These are phyloP conservation scores for Megalops atlanticus DNA, from an alignment of 2,113 vertebrate genomes.

Conservation along the genomic window DNA sequence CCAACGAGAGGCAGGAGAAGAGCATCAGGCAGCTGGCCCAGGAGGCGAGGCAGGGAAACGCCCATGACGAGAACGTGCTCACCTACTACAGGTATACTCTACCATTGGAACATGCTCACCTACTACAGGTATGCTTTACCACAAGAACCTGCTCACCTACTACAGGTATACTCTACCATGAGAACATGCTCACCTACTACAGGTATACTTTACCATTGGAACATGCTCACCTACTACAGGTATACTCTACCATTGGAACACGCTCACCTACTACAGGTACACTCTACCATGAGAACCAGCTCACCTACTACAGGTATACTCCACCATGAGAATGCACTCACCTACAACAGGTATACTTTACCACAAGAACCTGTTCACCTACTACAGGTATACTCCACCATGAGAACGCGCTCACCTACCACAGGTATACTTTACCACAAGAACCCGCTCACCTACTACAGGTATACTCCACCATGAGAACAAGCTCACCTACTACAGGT, in stretches of 20 bases:
- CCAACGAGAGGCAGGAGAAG: slow-evolving; percentile 86
- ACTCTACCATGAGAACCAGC: not conserved
- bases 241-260: not conserved
- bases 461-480: not conserved
- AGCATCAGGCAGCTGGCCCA: slow-evolving; percentile 90
- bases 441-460: not conserved
- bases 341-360: not conserved
- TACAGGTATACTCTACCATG: not conserved
- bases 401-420: not conserved
- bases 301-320: not conserved
- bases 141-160: not conserved
- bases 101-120: not conserved
- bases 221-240: not conserved
- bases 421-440: not conserved
- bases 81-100: slow-evolving; percentile 89
- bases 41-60: slow-evolving; percentile 90
- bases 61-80: slow-evolving; percentile 89
- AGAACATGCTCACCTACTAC: not conserved
- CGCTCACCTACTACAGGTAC: slow-evolving; percentile 79
- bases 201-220: not conserved
- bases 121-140: not conserved
- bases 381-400: not conserved
- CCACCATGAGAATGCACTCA: not conserved
- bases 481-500: not conserved
- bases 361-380: not conserved